Evolutionary conservation across 2,888 invertebrate genomes (phyloP).

Genomic region (Rhogogaster chlorosoma): DNA sequence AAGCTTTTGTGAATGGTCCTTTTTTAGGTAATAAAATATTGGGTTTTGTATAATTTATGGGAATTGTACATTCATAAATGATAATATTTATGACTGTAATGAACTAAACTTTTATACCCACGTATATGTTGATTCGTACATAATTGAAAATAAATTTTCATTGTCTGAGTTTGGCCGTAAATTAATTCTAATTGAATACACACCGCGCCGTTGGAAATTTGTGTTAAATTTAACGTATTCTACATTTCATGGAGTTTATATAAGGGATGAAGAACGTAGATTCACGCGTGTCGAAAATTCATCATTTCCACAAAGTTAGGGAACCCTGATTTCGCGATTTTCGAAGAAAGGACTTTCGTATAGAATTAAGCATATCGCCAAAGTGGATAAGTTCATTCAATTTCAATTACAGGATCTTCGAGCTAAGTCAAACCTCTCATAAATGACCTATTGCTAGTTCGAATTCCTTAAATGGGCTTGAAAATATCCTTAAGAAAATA

Average conservation of each 20-base stretch:
- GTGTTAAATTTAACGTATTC: neutral
- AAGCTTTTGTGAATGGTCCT: neutral
- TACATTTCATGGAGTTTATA: neutral
- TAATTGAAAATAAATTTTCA: neutral
- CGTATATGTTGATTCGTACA: neutral
- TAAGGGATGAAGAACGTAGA: neutral
- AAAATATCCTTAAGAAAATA: neutral
- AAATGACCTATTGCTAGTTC: neutral
- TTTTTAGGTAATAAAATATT: neutral
- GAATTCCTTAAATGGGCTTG: neutral
- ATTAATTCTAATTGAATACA: neutral
- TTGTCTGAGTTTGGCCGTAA: neutral
- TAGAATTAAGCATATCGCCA: neutral
- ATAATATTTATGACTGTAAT: neutral
- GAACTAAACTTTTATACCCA: neutral
- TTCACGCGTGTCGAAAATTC: neutral
- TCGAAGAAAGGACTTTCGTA: neutral
- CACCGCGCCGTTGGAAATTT: neutral
- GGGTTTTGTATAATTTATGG: neutral
- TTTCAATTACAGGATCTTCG: neutral
- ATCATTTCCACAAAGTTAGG: neutral
- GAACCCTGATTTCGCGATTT: neutral
- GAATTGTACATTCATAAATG: neutral
- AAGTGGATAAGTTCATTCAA: neutral
- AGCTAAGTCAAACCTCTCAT: neutral